Evolutionary conservation across 30 jellyfish, hydroid and myxozoan genomes (phyloP), one percentile per base, ranked within the genome.

Genomic region (Euphysa ruthae): DNA sequence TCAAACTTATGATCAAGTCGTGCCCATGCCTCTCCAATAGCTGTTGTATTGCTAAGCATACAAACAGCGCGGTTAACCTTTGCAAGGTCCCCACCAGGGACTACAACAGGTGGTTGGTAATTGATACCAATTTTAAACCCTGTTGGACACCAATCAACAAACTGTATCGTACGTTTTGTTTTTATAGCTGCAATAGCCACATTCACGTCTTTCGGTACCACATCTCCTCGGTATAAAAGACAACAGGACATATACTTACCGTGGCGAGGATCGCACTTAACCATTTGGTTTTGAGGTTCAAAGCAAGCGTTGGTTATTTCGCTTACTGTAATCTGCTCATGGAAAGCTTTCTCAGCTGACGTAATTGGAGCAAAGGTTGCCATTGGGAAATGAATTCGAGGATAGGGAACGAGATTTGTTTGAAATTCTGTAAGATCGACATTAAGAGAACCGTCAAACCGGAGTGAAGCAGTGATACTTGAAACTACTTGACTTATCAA

Each of bases 191-290:
- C 92, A 62, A 86, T 86, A 2, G 94, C 73, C 7, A 89, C 82
- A 69, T 86, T 86, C 15, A 86, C 96, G 46, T 86, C 96, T 20
- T 85, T 85, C 3, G 96, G 96, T 5, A 69, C 88, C 28, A 86
- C 96, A 51, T 86, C 96, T 2, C 96, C 96, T 4, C 96, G 73
- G 68, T 71, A 86, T 26, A 86, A 69, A 69, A 86, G 32, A 33
- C 96, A 86, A 52, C 96, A 86, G 32, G 96, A 66, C 96, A 86
- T 86, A 86, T 86, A 86, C 38, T 86, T 86, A 55, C 96, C 96
- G 18, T 69, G 43, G 3, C 87, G 52, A n/a, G 94, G 94, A 71
- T 86, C 96, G 61, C 96, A 86, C 65, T 86, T 86, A 24, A 86
- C 96, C 96, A 86, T 73, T 61, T 86, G 96, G 57, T 86, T 79